Base-by-base conservation (phyloP, 2,797 vertebrate genomes). In the Forpus xanthops region DNA sequence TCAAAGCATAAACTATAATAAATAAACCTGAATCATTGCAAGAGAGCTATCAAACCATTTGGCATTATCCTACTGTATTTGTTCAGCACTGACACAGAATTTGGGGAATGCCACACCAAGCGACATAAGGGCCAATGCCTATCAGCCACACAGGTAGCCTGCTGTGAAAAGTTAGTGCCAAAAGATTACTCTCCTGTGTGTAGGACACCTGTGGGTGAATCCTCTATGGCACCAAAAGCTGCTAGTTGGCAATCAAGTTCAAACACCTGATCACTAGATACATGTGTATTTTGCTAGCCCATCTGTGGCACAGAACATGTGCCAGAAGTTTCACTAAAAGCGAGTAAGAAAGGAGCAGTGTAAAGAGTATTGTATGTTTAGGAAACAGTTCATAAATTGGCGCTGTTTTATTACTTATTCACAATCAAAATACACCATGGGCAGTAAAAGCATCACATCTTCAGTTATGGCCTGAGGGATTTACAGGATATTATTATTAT, bases 131-230 rank as follows among this genome's bases (percentile, higher is more conserved):
- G n/a, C 45, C 79, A 85, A n/a, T 44, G 70, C 33, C 87, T 81
- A 65, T 8, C 15, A 50, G 58, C 23, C 53, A 85, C 45, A 56
- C 81, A 93, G 82, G 93, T 94, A 89, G 64, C 76, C 93, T 94
- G 85, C 94, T 93, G 89, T 62, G 92, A 92, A 89, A 91, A 87
- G 33, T 70, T 70, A 66, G 39, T 86, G 94, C 92, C 95, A 96
- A 93, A 85, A 95, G 70, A 86, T 66, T 72, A 95, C 53, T 86
- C 76, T 94, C 60, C 42, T 52, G 9, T 56, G 70, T 33, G 39
- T 44, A 89, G 76, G 79, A 92, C 85, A 93, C 93, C 66, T 78
- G 91, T 93, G 92, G 79, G 73, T 78, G 93, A 89, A 93, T 81
- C 61, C 58, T 81, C 73, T 56, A 33, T 52, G 15, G 42, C 89